Conservation (phyloP, 2,797 vertebrate species). For the Pangasius krempfi region DNA sequence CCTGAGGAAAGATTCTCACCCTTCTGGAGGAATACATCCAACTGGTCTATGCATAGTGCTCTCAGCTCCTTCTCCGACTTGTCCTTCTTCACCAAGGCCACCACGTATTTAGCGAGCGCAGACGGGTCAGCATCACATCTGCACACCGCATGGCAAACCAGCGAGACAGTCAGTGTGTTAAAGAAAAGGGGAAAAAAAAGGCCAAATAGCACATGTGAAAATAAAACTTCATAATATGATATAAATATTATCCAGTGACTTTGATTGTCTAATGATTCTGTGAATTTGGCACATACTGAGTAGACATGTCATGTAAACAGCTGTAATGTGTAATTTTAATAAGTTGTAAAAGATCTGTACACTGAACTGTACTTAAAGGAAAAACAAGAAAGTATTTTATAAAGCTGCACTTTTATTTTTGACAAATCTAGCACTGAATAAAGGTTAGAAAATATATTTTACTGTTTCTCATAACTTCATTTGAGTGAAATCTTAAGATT, state of each 20-base stretch:
- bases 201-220: not conserved
- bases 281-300: not conserved
- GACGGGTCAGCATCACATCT: slow-evolving; percentile 99
- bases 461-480: too few relatives aligned
- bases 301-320: not conserved
- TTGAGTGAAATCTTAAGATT: too few relatives aligned
- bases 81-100: slow-evolving; percentile 98
- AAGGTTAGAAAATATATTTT: not conserved
- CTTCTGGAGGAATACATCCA: slow-evolving; percentile 99
- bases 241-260: not conserved
- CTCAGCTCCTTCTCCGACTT: slow-evolving; percentile 97
- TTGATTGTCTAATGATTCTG: not conserved
- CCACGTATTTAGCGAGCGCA: slow-evolving; percentile 97
- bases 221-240: not conserved
- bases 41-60: slow-evolving; percentile 95
- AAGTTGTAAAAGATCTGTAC: not conserved
- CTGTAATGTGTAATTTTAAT: not conserved
- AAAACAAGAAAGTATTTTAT: too few relatives aligned
- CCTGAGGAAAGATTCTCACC: slow-evolving; percentile 68
- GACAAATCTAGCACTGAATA: not conserved
- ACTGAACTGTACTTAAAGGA: too few relatives aligned
- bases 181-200: not conserved
- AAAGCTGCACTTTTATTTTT: too few relatives aligned
- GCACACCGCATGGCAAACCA: not conserved
- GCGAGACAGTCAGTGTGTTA: not conserved